A percentile compares a stretch with the other conserved stretches of the same genome.
phyloP scores from a whole-genome alignment of 2,797 vertebrate genomes.

The Epinephelus awoara region DNA sequence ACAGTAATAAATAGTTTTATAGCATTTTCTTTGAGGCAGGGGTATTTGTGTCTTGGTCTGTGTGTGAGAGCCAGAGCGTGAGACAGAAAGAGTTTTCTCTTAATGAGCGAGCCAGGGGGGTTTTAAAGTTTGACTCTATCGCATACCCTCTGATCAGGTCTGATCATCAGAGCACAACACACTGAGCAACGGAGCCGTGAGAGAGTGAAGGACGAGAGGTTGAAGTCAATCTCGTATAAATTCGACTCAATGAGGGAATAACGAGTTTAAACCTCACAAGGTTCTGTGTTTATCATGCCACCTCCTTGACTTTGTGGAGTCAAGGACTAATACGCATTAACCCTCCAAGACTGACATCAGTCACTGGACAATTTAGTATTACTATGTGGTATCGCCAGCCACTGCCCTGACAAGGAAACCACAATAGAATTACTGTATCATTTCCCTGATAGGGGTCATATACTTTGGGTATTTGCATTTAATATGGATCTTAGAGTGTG shows the following conservation, averaged over 20 bases:
- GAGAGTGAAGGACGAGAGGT: slow-evolving; percentile 23
- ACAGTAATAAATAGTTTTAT: background rate
- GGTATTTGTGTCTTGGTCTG: slow-evolving; percentile 5
- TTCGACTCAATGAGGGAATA: slow-evolving; percentile 45
- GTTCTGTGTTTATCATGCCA: slow-evolving; percentile 27
- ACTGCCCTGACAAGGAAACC: slow-evolving; percentile 3
- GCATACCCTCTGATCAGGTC: slow-evolving; percentile 37
- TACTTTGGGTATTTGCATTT: slow-evolving; percentile 13
- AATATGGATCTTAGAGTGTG: background rate
- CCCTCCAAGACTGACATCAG: background rate
- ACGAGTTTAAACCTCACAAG: slow-evolving; percentile 44
- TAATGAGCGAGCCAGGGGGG: slow-evolving; percentile 52
- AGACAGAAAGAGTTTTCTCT: slow-evolving; percentile 20
- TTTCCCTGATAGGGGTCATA: background rate
- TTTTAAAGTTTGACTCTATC: slow-evolving; percentile 32
- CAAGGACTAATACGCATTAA: slow-evolving; percentile 38
- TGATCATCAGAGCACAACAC: slow-evolving; percentile 59
- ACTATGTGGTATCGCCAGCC: background rate
- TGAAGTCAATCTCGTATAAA: slow-evolving; percentile 44
- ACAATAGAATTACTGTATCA: background rate
- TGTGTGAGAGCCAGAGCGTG: background rate
- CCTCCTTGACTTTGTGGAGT: slow-evolving; percentile 46
- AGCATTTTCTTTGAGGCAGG: background rate
- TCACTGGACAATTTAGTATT: background rate
- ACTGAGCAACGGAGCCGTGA: slow-evolving; percentile 27